A percentile compares a stretch with the other conserved stretches of the same genome.
Conservation (phyloP, 2,113 vertebrate genomes). For the Psilopsiagon aymara region DNA sequence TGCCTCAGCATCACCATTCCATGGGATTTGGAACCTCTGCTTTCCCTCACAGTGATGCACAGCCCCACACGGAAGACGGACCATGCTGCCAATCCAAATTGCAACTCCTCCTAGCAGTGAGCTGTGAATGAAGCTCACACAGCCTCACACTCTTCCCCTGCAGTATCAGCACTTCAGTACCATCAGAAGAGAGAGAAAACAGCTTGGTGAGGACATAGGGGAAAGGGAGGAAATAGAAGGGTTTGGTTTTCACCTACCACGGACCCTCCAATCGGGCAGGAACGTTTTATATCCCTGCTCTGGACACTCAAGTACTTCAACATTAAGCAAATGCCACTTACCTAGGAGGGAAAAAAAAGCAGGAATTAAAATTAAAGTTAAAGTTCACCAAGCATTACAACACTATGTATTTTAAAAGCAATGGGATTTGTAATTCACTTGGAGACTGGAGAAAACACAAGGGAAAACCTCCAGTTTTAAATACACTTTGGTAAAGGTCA, state of each 20-base stretch:
- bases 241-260: slow-evolving; percentile 38
- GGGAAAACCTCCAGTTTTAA: slow-evolving; percentile 37
- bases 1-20: not conserved
- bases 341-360: slow-evolving; percentile 55
- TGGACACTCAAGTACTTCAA: slow-evolving; percentile 50
- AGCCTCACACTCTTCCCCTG: not conserved
- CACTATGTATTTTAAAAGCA: not conserved
- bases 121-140: not conserved
- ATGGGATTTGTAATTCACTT: slow-evolving; percentile 24
- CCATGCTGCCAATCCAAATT: not conserved
- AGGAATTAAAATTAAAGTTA: slow-evolving; percentile 11
- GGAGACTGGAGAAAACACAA: not conserved
- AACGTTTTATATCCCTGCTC: slow-evolving; percentile 27
- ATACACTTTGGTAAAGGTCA: slow-evolving; percentile 53
- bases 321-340: slow-evolving; percentile 77
- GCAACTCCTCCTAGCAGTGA: not conserved
- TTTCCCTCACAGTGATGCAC: not conserved
- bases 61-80: not conserved
- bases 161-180: not conserved
- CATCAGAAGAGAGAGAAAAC: not conserved
- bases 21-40: not conserved
- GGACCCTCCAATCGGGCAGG: not conserved
- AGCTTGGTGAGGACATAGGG: not conserved
- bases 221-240: not conserved
- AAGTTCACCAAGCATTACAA: slow-evolving; percentile 21